Conservation (phyloP, 2,113 vertebrate genomes). For the Zosterops borbonicus region DNA sequence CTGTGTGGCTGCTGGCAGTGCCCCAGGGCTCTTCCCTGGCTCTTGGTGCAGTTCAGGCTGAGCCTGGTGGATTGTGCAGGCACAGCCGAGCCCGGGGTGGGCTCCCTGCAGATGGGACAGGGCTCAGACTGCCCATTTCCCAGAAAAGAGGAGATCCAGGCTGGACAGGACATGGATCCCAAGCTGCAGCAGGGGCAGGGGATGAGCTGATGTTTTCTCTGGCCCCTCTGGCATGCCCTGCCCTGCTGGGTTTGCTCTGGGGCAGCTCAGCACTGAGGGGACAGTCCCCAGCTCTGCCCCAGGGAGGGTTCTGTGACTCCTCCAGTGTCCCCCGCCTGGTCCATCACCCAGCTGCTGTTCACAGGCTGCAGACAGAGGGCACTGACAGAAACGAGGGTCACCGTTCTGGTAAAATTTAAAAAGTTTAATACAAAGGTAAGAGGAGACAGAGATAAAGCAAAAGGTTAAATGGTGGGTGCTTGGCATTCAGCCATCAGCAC, state of each 20-base stretch:
- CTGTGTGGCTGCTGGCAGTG: not conserved
- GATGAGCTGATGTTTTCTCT: not conserved
- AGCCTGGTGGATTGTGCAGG: not conserved
- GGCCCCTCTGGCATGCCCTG: too few species aligned
- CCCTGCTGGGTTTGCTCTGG: not conserved
- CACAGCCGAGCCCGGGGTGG: fast-evolving
- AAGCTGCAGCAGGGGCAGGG: not conserved
- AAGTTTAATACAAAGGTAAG: too few species aligned
- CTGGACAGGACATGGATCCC: not conserved
- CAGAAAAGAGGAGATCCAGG: not conserved
- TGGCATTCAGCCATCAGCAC: too few species aligned
- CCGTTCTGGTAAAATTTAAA: too few species aligned
- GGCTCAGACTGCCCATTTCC: not conserved
- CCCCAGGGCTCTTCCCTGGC: not conserved
- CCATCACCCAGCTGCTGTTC: too few species aligned
- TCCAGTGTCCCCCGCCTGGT: too few species aligned
- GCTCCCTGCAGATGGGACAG: not conserved
- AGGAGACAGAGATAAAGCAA: too few species aligned
- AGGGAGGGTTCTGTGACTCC: not conserved
- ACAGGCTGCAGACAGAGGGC: too few species aligned
- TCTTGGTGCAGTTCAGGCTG: fast-evolving
- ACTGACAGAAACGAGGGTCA: too few species aligned
- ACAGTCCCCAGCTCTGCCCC: too few species aligned
- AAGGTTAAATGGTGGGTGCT: too few species aligned
- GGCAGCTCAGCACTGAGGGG: not conserved